Evolutionary conservation across 2,797 vertebrate species (phyloP).

Genomic region (Galaxias olidus): DNA sequence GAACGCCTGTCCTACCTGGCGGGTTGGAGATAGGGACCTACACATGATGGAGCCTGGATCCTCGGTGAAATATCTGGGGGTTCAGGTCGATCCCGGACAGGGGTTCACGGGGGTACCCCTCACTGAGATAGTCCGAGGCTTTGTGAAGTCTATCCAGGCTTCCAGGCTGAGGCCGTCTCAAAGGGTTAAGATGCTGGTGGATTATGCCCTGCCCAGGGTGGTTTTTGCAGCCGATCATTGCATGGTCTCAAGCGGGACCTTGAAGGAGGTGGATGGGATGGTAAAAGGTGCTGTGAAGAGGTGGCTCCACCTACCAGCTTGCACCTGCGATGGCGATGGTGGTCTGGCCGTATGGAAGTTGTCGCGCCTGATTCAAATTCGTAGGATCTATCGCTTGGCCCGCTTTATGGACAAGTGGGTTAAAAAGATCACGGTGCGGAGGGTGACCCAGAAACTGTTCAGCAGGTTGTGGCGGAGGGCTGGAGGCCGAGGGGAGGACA

Average conservation of each 20-base stretch:
- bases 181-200: slow-evolving; percentile 1
- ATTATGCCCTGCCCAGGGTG: background rate
- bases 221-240: background rate
- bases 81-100: background rate
- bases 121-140: background rate
- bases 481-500: too few species aligned
- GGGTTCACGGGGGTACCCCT: background rate
- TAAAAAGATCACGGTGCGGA: too few species aligned
- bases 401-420: background rate
- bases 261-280: background rate
- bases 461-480: too few species aligned
- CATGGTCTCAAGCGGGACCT: background rate
- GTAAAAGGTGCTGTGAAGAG: slow-evolving; percentile 1
- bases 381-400: background rate
- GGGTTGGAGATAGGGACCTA: background rate
- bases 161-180: too few species aligned
- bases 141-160: background rate
- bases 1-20: background rate
- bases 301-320: slow-evolving; percentile 2
- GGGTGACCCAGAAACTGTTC: too few species aligned
- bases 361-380: background rate
- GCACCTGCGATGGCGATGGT: slow-evolving; percentile 1
- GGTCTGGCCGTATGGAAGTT: slow-evolving; percentile 5
- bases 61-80: background rate
- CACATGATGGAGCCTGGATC: background rate